Conservation (phyloP, 2,797 vertebrate genomes). For the Aeoliscus strigatus region DNA sequence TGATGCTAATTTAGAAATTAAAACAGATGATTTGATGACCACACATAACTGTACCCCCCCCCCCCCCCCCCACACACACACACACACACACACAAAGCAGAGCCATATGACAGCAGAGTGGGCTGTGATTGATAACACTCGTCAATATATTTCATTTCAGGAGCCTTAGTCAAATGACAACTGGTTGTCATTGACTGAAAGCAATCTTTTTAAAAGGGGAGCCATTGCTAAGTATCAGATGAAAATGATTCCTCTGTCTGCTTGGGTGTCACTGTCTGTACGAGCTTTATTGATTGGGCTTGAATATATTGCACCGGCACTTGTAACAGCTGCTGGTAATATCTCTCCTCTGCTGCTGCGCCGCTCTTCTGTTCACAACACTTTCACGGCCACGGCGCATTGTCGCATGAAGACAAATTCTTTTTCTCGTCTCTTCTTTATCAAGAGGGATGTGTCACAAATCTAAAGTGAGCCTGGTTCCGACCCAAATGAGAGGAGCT, state of each 20-base stretch:
- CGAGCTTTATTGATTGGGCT: slow-evolving; percentile 88
- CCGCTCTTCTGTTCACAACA: slow-evolving; percentile 46
- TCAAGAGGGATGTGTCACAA: slow-evolving; percentile 80
- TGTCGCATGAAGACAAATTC: slow-evolving; percentile 39
- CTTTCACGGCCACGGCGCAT: slow-evolving; percentile 55
- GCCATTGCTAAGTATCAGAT: slow-evolving; percentile 89
- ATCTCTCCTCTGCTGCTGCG: slow-evolving; percentile 72
- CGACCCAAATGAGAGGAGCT: slow-evolving; percentile 67
- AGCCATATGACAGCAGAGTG: slow-evolving; percentile 64
- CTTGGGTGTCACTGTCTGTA: slow-evolving; percentile 85
- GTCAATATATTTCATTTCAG: slow-evolving; percentile 88
- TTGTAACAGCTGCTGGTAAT: slow-evolving; percentile 86
- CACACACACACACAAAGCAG: slow-evolving; percentile 29
- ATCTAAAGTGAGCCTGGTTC: slow-evolving; percentile 79
- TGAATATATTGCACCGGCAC: slow-evolving; percentile 86
- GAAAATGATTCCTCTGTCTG: slow-evolving; percentile 87
- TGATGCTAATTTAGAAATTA: slow-evolving; percentile 78
- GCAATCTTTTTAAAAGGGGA: slow-evolving; percentile 95
- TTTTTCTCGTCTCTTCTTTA: slow-evolving; percentile 47
- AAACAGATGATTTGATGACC: slow-evolving; percentile 74
- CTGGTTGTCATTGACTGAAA: slow-evolving; percentile 87
- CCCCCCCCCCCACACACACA: neutral
- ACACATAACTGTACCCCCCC: slow-evolving; percentile 60
- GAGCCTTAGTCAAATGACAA: slow-evolving; percentile 85
- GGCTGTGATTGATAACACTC: slow-evolving; percentile 79